Percentiles rank a stretch among this genome's conserved stretches.
These are phyloP conservation scores for Drosophila dunni DNA, from an alignment of 1,140 invertebrate genomes.

Conservation along the genomic window DNA sequence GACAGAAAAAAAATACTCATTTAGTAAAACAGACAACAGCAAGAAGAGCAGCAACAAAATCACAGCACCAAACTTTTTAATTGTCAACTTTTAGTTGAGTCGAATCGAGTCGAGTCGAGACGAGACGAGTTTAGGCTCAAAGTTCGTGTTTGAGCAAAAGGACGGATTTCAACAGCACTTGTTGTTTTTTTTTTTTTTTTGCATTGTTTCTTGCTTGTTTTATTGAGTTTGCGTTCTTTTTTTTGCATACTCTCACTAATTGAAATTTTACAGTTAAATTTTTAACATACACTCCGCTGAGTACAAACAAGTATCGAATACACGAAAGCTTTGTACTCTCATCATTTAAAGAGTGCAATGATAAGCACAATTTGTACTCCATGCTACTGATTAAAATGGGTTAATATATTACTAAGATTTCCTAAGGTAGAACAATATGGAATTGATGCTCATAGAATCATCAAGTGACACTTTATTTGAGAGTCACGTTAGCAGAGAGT, in stretches of 20 bases:
- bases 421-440: no score
- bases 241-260: slow-evolving; percentile 50
- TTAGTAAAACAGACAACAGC: slow-evolving; percentile 42
- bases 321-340: no score
- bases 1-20: slow-evolving; percentile 61
- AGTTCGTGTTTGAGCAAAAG: slow-evolving; percentile 27
- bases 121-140: slow-evolving; percentile 23
- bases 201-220: no score
- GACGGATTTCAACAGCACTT: slow-evolving; percentile 8
- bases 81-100: slow-evolving; percentile 78
- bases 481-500: no score
- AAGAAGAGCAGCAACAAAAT: slow-evolving; percentile 47
- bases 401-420: no score
- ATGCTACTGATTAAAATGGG: neutral
- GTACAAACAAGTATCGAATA: neutral
- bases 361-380: no score
- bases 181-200: slow-evolving; percentile 9
- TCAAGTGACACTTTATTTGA: no score
- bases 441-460: no score
- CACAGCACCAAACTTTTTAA: slow-evolving; percentile 71
- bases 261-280: slow-evolving; percentile 62
- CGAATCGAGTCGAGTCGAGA: slow-evolving; percentile 25
- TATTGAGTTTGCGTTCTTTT: slow-evolving; percentile 12
- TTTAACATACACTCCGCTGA: slow-evolving; percentile 13
- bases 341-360: no score